Percentiles rank a stretch among this genome's conserved stretches.
Conservation (phyloP, 2,888 invertebrate species). For the Chromoteleia sp. region DNA sequence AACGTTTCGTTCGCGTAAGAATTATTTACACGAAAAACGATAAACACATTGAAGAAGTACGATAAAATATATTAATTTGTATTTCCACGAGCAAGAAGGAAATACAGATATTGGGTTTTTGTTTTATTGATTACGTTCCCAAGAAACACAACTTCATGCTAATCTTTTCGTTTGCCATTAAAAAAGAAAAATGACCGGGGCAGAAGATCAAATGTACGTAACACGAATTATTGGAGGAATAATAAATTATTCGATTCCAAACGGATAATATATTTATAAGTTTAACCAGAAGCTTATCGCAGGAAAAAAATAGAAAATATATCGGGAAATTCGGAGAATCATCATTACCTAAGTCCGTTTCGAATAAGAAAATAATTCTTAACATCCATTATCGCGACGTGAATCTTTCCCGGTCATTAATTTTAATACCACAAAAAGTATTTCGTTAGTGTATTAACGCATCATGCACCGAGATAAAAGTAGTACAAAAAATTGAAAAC, state of each 20-base stretch:
- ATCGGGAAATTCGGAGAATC: slow-evolving; percentile 14
- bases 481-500: too few species aligned
- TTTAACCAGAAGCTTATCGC: not conserved
- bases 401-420: not conserved
- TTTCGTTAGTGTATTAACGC: too few species aligned
- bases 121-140: not conserved
- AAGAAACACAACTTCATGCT: not conserved
- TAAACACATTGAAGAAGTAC: too few species aligned
- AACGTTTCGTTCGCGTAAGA: not conserved
- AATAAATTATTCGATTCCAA: not conserved
- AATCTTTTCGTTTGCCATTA: not conserved
- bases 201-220: not conserved
- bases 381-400: not conserved
- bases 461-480: too few species aligned
- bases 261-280: slow-evolving; percentile 6
- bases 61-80: too few species aligned
- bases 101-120: too few species aligned
- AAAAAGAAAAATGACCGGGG: not conserved
- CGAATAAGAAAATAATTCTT: not conserved
- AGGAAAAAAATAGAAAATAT: not conserved
- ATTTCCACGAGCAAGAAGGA: too few species aligned
- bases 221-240: not conserved
- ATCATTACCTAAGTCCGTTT: not conserved
- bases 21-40: not conserved
- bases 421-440: slow-evolving; percentile 9